phyloP scores from a whole-genome alignment of 2,113 vertebrate species.

The Menidia beryllina region DNA sequence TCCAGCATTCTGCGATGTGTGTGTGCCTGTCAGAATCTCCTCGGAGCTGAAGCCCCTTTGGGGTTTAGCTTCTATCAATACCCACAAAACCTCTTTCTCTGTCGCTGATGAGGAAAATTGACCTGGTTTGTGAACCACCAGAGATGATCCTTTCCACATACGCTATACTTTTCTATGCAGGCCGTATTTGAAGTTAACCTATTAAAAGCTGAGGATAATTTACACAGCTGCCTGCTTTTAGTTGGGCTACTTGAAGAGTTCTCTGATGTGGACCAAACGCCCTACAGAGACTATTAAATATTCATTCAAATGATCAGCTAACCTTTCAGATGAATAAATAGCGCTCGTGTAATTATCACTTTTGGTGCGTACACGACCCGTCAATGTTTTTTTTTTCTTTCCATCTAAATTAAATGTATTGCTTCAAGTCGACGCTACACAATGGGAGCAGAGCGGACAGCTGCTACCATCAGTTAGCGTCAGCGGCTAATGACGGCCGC shows the following conservation, averaged over 20 bases:
- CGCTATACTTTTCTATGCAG: slow-evolving; percentile 55
- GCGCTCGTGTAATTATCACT: too few relatives aligned
- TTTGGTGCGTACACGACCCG: too few relatives aligned
- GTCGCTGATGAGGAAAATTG: slow-evolving; percentile 70
- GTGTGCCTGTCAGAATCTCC: slow-evolving; percentile 14
- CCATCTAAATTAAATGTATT: too few relatives aligned
- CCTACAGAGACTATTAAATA: not conserved
- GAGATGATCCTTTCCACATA: slow-evolving; percentile 77
- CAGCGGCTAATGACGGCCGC: too few relatives aligned
- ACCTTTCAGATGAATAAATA: too few relatives aligned
- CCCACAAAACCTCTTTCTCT: slow-evolving; percentile 54
- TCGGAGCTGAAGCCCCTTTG: slow-evolving; percentile 57
- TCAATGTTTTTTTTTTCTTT: too few relatives aligned
- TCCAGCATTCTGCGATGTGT: slow-evolving; percentile 9
- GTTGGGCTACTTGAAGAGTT: not conserved
- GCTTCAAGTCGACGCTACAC: too few relatives aligned
- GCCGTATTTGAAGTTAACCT: slow-evolving; percentile 40
- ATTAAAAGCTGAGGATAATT: too few relatives aligned
- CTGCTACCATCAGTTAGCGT: too few relatives aligned
- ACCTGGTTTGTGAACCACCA: slow-evolving; percentile 78
- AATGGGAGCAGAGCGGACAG: too few relatives aligned
- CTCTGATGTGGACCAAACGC: not conserved
- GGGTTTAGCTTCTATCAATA: slow-evolving; percentile 71
- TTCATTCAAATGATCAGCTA: too few relatives aligned
- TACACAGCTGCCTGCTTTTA: too few relatives aligned